Conservation (phyloP, 2,888 invertebrate species). For the Scotopteryx bipunctaria region DNA sequence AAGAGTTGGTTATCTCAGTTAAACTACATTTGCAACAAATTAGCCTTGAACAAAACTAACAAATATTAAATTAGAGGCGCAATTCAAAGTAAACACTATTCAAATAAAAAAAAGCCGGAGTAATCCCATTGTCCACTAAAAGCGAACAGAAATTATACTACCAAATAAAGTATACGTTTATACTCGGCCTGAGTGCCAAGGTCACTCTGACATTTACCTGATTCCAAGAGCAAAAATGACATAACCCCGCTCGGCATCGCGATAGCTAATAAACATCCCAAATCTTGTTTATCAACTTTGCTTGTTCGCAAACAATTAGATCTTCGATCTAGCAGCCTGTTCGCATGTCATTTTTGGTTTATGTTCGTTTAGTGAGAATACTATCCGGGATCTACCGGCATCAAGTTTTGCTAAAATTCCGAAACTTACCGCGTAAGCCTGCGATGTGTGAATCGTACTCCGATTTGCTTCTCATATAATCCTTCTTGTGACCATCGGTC, state of each 20-base stretch:
- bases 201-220: slow-evolving; percentile 55
- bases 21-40: background rate
- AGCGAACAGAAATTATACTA: slow-evolving; percentile 43
- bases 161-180: slow-evolving; percentile 54
- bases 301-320: slow-evolving; percentile 27
- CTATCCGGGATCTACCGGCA: slow-evolving; percentile 11
- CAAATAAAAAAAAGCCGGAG: slow-evolving; percentile 15
- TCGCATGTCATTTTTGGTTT: slow-evolving; percentile 24
- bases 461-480: slow-evolving; percentile 89
- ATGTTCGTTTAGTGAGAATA: slow-evolving; percentile 10
- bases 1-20: background rate
- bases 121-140: slow-evolving; percentile 12
- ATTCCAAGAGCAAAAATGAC: slow-evolving; percentile 39
- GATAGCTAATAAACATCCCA: slow-evolving; percentile 14
- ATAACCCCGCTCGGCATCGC: slow-evolving; percentile 27
- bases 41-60: background rate
- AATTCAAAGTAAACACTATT: background rate
- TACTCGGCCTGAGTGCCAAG: slow-evolving; percentile 49
- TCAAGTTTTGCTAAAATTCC: background rate
- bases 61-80: background rate
- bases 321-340: slow-evolving; percentile 12
- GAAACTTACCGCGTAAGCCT: slow-evolving; percentile 89
- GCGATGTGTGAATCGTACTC: slow-evolving; percentile 94
- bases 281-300: slow-evolving; percentile 30
- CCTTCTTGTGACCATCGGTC: slow-evolving; percentile 86